Conservation (phyloP, 2,888 invertebrate species). For the Morinoia aosen region DNA sequence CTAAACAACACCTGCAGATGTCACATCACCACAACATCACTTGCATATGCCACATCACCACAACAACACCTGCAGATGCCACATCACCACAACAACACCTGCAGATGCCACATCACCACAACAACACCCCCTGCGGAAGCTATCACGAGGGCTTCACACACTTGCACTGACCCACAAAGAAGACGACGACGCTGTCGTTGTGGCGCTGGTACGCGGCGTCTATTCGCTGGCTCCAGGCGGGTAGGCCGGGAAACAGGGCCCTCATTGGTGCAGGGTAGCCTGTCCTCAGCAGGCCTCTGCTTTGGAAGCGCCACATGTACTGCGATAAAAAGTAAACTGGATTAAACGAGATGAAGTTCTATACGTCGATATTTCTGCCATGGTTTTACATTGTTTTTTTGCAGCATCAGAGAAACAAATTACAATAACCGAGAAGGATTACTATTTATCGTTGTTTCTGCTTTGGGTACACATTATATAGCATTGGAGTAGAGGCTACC, state of each 20-base stretch:
- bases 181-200: slow-evolving; percentile 85
- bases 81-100: too few relatives aligned
- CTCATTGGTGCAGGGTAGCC: slow-evolving; percentile 83
- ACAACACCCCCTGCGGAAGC: neutral
- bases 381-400: too few relatives aligned
- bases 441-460: too few relatives aligned
- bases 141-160: neutral
- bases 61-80: too few relatives aligned
- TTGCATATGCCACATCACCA: too few relatives aligned
- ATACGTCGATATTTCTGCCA: neutral
- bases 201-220: slow-evolving; percentile 94
- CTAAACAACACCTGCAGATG: too few relatives aligned
- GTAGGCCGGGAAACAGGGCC: slow-evolving; percentile 87
- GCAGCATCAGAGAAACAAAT: too few relatives aligned
- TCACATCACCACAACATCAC: too few relatives aligned
- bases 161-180: slow-evolving; percentile 80
- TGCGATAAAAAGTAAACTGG: slow-evolving; percentile 71
- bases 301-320: slow-evolving; percentile 89
- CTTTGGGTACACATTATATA: too few relatives aligned
- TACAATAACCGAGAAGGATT: too few relatives aligned
- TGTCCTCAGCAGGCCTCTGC: slow-evolving; percentile 72
- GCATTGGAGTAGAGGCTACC: too few relatives aligned
- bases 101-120: too few relatives aligned
- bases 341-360: neutral
- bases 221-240: slow-evolving; percentile 83